These are phyloP conservation scores for Lynx canadensis DNA, from an alignment of 2,113 vertebrate species.

Conservation along the genomic window DNA sequence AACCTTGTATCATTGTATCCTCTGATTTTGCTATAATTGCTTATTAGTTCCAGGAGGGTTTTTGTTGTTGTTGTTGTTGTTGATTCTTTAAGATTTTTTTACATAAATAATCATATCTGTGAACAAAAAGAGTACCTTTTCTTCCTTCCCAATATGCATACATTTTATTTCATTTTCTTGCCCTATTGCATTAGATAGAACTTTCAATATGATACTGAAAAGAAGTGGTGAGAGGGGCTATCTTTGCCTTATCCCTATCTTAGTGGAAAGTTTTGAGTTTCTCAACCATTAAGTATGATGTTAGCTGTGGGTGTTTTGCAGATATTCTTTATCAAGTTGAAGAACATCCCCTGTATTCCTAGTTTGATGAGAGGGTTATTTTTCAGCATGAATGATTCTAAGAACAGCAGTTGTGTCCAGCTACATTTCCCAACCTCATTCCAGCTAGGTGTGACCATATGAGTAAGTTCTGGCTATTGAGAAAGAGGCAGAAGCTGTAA, in stretches of 20 bases:
- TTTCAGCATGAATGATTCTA: neutral
- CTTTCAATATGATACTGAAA: neutral
- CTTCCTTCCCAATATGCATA: neutral
- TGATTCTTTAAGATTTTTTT: constrained; percentile 4
- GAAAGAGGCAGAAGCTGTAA: neutral
- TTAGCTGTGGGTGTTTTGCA: neutral
- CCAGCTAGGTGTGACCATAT: neutral
- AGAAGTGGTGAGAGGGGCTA: neutral
- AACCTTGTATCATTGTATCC: neutral
- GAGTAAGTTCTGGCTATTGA: neutral
- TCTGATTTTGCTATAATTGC: neutral
- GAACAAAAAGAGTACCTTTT: neutral
- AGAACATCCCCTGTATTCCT: neutral
- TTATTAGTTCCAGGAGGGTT: neutral
- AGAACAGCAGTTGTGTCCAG: neutral
- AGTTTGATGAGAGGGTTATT: neutral
- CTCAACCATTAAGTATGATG: neutral
- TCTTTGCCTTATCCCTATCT: neutral
- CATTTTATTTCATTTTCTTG: neutral
- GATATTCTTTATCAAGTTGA: neutral
- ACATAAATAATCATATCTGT: neutral
- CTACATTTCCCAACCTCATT: neutral
- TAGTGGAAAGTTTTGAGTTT: neutral
- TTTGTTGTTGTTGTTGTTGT: neutral
- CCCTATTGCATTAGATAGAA: neutral